Base-by-base conservation (phyloP, 2,888 invertebrate species). In the Acholoe squamosa region DNA sequence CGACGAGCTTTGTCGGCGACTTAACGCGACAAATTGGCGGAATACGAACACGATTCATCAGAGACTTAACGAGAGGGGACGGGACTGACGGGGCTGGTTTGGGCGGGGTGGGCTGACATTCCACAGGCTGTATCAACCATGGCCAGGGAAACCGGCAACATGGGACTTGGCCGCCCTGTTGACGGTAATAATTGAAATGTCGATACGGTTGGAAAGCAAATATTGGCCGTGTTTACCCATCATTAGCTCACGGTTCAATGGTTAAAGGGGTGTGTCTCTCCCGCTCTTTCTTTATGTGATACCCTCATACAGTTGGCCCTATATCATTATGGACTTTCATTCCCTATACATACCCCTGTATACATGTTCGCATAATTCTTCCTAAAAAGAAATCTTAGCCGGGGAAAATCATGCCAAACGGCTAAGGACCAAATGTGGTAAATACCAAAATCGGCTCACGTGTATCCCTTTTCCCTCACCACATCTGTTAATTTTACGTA, bases 11-110 rank as follows among this genome's bases (percentile, higher is more conserved):
- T 86, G 86, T 86, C 86, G 86, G 86, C 54, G 86, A 16, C 31
- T 86, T 86, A 54, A 80, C 33, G 25, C 86, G 86, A 86, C 86
- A 86, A 86, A 86, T 86, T 86, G 86, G 86, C 86, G 86, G 54
- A 34, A 33, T 33, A 80, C 80, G 34, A 43, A 80, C 80, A 80
- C 80, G 80, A 80, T 80, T 80, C 80, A 80, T 80, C 80, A 80
- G 80, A 33, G 33, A 22, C n/a, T 43, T 80, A 80, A 80, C 80
- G 80, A 80, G 56, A 54, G 86, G 54, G 12, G 86, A 19, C 28
- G 7, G 1, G 43, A 22, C 16, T 43, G 84, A 16, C 28, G 54
- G 86, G 86, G 54, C 33, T 25, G 56, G 25, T 52, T 16, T 0
- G 86, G 54, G 86, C 54, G 86, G 52, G 86, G 86, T 43, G 84